Evolutionary conservation across 2,888 invertebrate species (phyloP), one percentile per base, ranked within the genome.

Genomic region (Thelaira solivaga): DNA sequence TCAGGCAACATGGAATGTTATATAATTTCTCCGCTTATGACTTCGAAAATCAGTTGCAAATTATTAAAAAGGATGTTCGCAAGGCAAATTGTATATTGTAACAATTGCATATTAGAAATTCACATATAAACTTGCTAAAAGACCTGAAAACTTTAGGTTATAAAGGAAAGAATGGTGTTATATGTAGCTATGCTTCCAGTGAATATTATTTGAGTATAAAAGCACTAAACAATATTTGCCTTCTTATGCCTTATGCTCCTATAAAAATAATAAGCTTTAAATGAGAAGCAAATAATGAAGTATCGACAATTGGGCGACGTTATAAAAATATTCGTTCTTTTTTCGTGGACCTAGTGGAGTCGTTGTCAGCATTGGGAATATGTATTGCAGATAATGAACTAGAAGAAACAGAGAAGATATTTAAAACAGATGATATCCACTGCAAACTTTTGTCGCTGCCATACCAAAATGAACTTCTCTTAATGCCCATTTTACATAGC

Each of bases 31-130:
- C 76, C 0, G 65, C 80, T 47, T 80, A 80, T 41, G 45, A 61
- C 10, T 80, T 77, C 49, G 77, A 71, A 76, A 81, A 81, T 41
- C 55, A 75, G 1, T 68, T 79, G 67, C 79, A 80, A 59, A 47
- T 71, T 10, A 47, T 79, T 13, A 76, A 80, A 71, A 80, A 67
- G 62, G 20, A 76, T 49, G 59, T 74, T n/a, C 47, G 43, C 22
- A 74, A 74, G n/a, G 65, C 67, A 1, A 69, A 39, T 29, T 1
- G 18, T 20, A 69, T 59, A 8, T 6, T 69, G 41, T 8, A 59
- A n/a, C 69, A 69, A 69, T 20, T 69, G 39, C 16, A 29, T 20
- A 51, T 18, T 53, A 51, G 43, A 62, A 71, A 61, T 53, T 18
- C 11, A 13, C 43, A 8, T 64, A 0, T 0, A 72, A 26, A 18